These are phyloP conservation scores for Nasua narica DNA, from an alignment of 2,797 vertebrate species.

Conservation along the genomic window DNA sequence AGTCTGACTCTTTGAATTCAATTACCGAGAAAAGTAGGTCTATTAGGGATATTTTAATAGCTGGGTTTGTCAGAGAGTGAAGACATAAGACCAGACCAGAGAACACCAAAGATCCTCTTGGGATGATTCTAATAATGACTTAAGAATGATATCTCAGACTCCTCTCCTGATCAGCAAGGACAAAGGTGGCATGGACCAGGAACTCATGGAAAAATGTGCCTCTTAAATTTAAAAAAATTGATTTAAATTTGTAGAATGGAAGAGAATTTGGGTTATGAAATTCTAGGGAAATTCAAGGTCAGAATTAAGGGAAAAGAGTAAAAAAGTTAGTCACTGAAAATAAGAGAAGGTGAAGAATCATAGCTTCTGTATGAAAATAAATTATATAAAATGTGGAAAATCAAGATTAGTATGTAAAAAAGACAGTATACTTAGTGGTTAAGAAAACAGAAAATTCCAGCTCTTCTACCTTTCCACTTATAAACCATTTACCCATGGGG, in stretches of 20 bases:
- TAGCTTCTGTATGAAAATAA: not conserved
- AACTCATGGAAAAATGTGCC: not conserved
- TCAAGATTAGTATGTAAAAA: not conserved
- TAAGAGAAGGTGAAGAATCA: not conserved
- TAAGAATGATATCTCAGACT: not conserved
- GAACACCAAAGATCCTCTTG: not conserved
- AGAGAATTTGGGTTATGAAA: not conserved
- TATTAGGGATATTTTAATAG: not conserved
- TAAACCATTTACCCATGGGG: not conserved
- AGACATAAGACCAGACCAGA: not conserved
- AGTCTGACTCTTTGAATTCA: not conserved
- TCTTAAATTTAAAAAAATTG: no score
- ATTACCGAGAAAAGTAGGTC: not conserved
- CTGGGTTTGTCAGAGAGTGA: not conserved
- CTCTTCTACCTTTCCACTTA: not conserved
- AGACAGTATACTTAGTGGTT: not conserved
- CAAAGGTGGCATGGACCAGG: not conserved
- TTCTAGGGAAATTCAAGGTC: not conserved
- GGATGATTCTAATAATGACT: not conserved
- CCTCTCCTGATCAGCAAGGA: not conserved
- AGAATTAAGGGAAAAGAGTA: not conserved
- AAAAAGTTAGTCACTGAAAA: not conserved
- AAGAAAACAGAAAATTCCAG: not conserved
- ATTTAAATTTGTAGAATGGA: constrained; percentile 4
- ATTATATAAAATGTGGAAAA: not conserved